phyloP scores from a whole-genome alignment of 2,888 invertebrate species.

The Melanotus villosus region DNA sequence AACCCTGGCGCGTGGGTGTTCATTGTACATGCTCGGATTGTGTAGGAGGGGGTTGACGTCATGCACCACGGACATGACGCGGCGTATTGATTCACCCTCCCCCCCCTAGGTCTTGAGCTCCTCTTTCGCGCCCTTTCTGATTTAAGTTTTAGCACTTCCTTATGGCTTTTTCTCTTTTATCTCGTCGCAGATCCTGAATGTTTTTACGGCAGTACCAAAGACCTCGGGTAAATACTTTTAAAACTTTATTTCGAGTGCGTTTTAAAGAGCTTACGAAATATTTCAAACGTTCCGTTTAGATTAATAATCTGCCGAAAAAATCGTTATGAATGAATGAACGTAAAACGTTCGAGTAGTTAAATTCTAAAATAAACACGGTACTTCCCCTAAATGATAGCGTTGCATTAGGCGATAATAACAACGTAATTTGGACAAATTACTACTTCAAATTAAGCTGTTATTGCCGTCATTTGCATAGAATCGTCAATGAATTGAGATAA shows the following conservation, averaged over 20 bases:
- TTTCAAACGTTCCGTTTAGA: no score
- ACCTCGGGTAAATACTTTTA: no score
- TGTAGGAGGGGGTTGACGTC: constrained; percentile 51
- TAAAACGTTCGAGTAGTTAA: neutral
- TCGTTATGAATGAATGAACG: constrained; percentile 19
- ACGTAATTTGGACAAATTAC: constrained; percentile 17
- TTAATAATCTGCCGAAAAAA: neutral
- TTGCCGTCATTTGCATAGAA: constrained; percentile 17
- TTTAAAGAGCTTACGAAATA: no score
- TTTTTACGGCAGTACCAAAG: no score
- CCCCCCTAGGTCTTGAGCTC: constrained; percentile 19
- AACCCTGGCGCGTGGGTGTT: constrained; percentile 50
- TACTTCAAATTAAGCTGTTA: constrained; percentile 8
- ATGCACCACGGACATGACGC: constrained; percentile 59
- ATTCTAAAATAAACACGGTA: neutral
- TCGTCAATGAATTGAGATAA: constrained; percentile 6
- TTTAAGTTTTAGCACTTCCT: constrained; percentile 39
- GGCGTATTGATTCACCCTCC: constrained; percentile 57
- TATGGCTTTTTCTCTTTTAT: constrained; percentile 24
- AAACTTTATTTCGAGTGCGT: no score
- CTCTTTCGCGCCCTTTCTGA: constrained; percentile 42
- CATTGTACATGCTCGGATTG: constrained; percentile 48
- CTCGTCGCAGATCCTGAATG: neutral
- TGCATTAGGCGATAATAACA: neutral
- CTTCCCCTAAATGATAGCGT: neutral